These are phyloP conservation scores for Oreochromis spilurus DNA, from an alignment of 2,113 vertebrate species.

Conservation along the genomic window DNA sequence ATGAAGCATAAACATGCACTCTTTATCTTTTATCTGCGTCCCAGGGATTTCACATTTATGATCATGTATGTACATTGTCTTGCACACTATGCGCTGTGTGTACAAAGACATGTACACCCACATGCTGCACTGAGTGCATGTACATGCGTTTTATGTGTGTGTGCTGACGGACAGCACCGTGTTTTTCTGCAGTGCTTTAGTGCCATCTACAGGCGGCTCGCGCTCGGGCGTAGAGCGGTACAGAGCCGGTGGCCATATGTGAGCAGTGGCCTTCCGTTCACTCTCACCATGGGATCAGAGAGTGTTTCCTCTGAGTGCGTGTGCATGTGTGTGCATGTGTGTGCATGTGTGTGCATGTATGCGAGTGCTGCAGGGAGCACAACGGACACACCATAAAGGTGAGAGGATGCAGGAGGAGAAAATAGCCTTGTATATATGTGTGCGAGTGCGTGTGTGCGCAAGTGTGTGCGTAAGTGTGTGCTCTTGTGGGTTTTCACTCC, in stretches of 20 bases:
- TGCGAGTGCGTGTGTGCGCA: neutral
- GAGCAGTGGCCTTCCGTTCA: conserved; percentile 40
- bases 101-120: neutral
- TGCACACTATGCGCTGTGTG: neutral
- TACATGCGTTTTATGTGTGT: neutral
- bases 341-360: neutral
- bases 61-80: neutral
- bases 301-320: conserved; percentile 14
- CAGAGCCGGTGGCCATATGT: conserved; percentile 19
- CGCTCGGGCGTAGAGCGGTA: neutral
- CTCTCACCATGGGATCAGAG: conserved; percentile 50
- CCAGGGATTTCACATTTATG: neutral
- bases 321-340: neutral
- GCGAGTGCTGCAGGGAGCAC: neutral
- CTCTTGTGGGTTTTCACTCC: conserved; percentile 31
- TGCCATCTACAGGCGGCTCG: conserved; percentile 66
- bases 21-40: neutral
- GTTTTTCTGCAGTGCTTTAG: conserved; percentile 54
- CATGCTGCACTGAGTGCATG: neutral
- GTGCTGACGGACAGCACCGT: accelerated
- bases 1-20: neutral
- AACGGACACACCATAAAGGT: conserved; percentile 31
- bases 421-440: conserved; percentile 29
- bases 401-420: conserved; percentile 37
- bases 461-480: neutral